phyloP scores from a whole-genome alignment of 2,797 vertebrate genomes.

The Rhinoraja longicauda region DNA sequence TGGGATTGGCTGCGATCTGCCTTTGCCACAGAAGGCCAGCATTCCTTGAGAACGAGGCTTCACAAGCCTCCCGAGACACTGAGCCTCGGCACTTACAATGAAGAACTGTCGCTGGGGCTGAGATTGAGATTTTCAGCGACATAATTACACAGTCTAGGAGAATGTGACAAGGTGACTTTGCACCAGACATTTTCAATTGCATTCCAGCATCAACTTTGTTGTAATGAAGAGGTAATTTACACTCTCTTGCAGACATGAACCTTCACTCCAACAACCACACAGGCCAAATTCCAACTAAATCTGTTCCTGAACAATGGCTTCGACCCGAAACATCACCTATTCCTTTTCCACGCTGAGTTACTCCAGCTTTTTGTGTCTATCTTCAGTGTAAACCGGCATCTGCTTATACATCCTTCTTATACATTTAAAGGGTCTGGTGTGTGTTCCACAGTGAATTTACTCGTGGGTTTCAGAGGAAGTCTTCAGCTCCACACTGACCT shows the following conservation, averaged over 20 bases:
- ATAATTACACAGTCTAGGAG: not conserved
- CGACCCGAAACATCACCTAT: not conserved
- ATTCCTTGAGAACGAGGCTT: not conserved
- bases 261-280: not conserved
- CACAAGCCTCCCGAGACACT: not conserved
- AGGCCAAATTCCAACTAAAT: not conserved
- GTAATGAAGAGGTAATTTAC: not conserved
- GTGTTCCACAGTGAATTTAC: not conserved
- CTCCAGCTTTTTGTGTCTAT: no score
- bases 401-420: not conserved
- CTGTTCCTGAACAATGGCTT: not conserved
- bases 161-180: conserved; percentile 31
- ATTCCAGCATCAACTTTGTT: not conserved
- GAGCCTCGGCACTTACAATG: not conserved
- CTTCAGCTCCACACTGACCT: no score
- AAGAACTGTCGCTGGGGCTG: not conserved
- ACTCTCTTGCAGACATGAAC: not conserved
- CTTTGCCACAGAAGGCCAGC: not conserved
- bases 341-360: not conserved
- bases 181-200: not conserved
- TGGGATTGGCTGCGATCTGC: not conserved
- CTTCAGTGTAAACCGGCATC: no score
- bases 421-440: not conserved
- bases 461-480: not conserved
- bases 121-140: not conserved